Base-by-base conservation (phyloP, 2,113 vertebrate genomes). In the Dunckerocampus dactyliophorus region DNA sequence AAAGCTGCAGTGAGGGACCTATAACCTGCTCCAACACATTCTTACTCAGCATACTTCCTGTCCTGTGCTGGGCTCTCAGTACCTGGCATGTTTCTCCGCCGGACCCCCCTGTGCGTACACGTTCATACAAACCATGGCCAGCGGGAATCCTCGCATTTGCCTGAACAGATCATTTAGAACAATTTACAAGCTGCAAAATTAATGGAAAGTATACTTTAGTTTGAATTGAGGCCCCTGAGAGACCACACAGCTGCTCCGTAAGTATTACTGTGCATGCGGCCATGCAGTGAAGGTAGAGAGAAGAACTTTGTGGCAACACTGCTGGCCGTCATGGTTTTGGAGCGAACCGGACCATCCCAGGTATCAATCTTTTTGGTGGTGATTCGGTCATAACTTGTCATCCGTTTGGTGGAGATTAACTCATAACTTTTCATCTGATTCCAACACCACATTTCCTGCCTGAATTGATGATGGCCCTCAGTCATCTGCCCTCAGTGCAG, bases 181-280 rank as follows among this genome's bases (percentile, higher is more conserved):
- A 8, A 56, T 56, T 42, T 42, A 37, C 11, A 3, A 37, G 28
- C 14, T 50, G 48, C 24, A 16, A 16, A 12, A 54, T 22, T 0
- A 0, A 49, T 22, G 10, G 8, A 66, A 68, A 14, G 28, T 10
- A 53, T 22, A 16, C 62, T 52, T 58, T 71, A 67, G 76, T 76
- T 76, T 39, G 57, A 43, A 13, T 67, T 6, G 72, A 51, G 72
- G 55, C 39, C 79, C 86, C 65, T 75, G 1, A 52, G 84, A 79
- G 82, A 78, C 73, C 77, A 72, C 77, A 82, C 88, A 89, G 88
- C 88, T 89, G 88, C 72, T n/a, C 71, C 61, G 53, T 37, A 61
- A 63, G 85, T 84, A 90, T 87, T 83, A 82, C 79, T 50, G 67
- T 28, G 24, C 5, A 28, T 28, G 24, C 24, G 5, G 24, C 24